Base-by-base conservation (phyloP, 1,140 invertebrate species). In the Calephelis virginiensis region DNA sequence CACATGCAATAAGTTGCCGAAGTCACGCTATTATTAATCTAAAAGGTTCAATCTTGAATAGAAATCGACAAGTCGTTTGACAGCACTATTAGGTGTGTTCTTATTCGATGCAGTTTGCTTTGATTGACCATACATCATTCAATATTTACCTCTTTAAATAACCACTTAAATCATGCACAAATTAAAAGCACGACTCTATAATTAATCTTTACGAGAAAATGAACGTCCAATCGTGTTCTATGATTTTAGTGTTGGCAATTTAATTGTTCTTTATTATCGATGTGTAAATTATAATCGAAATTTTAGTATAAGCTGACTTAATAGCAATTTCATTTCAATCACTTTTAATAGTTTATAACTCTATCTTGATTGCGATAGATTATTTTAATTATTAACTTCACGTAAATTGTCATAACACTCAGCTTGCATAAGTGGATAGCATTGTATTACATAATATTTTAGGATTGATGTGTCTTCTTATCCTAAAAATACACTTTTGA, bases 51-150 rank as follows among this genome's bases (percentile, higher is more conserved):
- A 40, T 61, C 59, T 45, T 66, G 70, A 63, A 69, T 65, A 59
- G 63, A 63, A 62, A 69, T 78, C 72, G 77, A 81, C 76, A 78
- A 80, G 67, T 68, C 64, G 69, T 70, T 68, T 84, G 83, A 84
- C 83, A 86, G 76, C 74, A 80, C 79, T 83, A 84, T 86, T 81
- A 83, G 76, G 67, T 38, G 12, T 68, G 69, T 68, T 68, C 67
- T 71, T 72, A 72, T 80, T 86, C 74, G 74, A 76, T 75, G 70
- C 69, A 67, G 65, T 71, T 69, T 65, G 61, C 68, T 71, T 64
- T 80, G 80, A 83, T 78, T 78, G 68, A 71, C 72, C 81, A 83
- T 80, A 80, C 68, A 81, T 84, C 81, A 86, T 74, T 81, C 66
- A 74, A 73, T 76, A 78, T 78, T 78, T 72, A 75, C 74, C 69